Evolutionary conservation across 2,888 invertebrate genomes (phyloP), one percentile per base, ranked within the genome.

Genomic region (Chalcis sispes): DNA sequence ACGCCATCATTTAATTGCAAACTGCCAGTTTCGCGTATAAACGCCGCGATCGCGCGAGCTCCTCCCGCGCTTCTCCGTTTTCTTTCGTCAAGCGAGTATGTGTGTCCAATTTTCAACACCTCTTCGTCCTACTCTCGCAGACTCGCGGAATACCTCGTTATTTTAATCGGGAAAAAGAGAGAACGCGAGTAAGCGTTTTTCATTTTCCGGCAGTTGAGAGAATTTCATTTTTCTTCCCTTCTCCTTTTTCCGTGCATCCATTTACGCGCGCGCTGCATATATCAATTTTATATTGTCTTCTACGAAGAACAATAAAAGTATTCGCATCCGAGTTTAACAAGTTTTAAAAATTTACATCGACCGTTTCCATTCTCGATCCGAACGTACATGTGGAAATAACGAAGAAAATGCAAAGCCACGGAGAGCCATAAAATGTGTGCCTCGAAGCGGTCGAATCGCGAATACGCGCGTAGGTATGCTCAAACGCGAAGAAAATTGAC

Each of bases 1-100:
- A 81, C 81, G 82, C 80, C 84, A 81, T 83, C 85, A 82, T 85
- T 86, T 86, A 86, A 86, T 86, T 85, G 84, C 85, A 83, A 85
- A 85, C 84, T 84, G 82, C 84, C 85, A 81, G 79, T 84, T 84
- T 82, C 79, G 78, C 78, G 77, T 74, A 79, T 78, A 65, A 69
- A 58, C 13, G 23, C 80, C 77, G 79, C 79, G 80, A 77, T 80
- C 79, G 77, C 78, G 77, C 73, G 78, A 59, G 20, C 2, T 0
- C 8, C 8, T 23, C 36, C 36, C 40, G 1, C 20, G 15, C 10
- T 25, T 46, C 58, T 42, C 42, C 42, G 7, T 42, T 42, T 25
- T 50, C 10, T 27, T 54, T 54, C 29, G 7, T 7, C 10, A 23
- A 23, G 5, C 61, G 48, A 25, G 23, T 36, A 36, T 36, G 13